Conservation (phyloP, 2,113 vertebrate species). For the Corythaeola cristata region DNA sequence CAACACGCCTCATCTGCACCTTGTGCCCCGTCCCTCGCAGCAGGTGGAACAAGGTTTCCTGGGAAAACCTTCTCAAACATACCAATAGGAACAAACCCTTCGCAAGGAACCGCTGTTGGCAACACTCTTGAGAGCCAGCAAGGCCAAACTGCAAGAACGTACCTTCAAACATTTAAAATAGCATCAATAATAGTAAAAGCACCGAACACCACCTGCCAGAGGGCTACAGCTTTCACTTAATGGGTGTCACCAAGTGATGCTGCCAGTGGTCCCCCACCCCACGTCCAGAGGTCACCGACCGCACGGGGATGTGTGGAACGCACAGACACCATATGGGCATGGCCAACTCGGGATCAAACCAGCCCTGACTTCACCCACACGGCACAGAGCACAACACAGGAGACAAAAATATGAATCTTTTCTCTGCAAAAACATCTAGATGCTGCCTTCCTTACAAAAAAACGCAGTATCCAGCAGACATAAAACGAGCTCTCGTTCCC, state of each 20-base stretch:
- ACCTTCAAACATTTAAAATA: background rate
- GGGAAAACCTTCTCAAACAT: background rate
- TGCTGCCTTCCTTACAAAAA: background rate
- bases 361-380: background rate
- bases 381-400: fast-evolving
- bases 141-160: fast-evolving
- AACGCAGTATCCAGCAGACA: background rate
- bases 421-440: background rate
- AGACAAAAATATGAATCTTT: background rate
- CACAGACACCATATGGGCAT: background rate
- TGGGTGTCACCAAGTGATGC: fast-evolving
- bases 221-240: background rate
- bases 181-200: fast-evolving
- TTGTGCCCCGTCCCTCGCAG: background rate
- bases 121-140: fast-evolving
- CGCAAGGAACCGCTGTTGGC: fast-evolving
- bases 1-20: no score
- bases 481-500: background rate
- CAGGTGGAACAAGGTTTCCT: background rate
- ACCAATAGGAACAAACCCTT: fast-evolving
- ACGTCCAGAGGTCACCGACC: fast-evolving
- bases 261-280: fast-evolving
- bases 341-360: background rate
- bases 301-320: fast-evolving
- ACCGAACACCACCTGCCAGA: fast-evolving